Conservation (phyloP, 2,797 vertebrate species). For the Enteromius trimaculatus region DNA sequence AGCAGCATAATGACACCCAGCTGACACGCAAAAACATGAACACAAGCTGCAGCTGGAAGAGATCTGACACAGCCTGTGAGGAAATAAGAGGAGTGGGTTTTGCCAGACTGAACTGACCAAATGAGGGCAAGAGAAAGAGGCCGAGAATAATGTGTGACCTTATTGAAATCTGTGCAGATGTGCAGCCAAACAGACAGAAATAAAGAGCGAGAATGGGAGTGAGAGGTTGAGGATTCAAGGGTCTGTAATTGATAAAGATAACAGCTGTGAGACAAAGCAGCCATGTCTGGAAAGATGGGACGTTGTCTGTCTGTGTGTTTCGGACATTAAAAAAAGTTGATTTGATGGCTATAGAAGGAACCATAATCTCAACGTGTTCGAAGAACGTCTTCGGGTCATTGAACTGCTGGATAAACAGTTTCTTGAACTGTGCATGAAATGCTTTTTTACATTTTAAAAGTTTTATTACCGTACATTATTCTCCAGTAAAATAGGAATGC, state of each 20-base stretch:
- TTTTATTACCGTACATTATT: neutral
- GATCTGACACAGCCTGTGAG: constrained; percentile 61
- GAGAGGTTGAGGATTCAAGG: constrained; percentile 15
- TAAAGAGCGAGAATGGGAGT: constrained; percentile 12
- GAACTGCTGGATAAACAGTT: constrained; percentile 16
- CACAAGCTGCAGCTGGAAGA: constrained; percentile 61
- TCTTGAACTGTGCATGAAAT: neutral
- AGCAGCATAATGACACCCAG: constrained; percentile 44
- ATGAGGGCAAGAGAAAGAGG: constrained; percentile 26
- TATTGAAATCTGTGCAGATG: constrained; percentile 32
- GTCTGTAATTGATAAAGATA: constrained; percentile 35
- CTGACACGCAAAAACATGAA: constrained; percentile 37
- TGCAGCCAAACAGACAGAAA: constrained; percentile 24
- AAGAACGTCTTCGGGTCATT: neutral
- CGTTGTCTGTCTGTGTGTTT: neutral
- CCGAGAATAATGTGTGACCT: constrained; percentile 36
- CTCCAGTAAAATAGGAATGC: constrained; percentile 15
- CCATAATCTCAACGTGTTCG: constrained; percentile 5
- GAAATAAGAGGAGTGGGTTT: constrained; percentile 54
- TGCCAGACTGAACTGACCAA: constrained; percentile 47
- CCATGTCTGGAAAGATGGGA: constrained; percentile 27
- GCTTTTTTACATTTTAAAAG: constrained; percentile 13
- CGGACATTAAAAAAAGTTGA: constrained; percentile 8
- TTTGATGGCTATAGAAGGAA: constrained; percentile 27
- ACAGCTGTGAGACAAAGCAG: constrained; percentile 16